Percentiles rank a stretch among this genome's conserved stretches.
Conservation (phyloP, 2,113 vertebrate species). For the Callionymus lyra region DNA sequence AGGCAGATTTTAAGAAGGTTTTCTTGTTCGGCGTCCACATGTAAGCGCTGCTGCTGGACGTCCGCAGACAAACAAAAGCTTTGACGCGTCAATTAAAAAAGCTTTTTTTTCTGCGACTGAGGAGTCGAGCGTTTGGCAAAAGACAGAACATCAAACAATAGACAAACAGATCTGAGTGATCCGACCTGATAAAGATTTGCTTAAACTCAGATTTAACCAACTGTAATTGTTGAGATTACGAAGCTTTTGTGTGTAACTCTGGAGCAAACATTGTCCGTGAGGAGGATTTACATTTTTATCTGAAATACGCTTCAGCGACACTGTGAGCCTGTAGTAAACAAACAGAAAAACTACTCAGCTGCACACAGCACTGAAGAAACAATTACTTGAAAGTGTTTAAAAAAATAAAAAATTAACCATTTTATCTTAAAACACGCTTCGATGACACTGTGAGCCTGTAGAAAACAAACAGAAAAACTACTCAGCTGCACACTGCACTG, state of each 20-base stretch:
- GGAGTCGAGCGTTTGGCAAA: no score
- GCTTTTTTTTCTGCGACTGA: no score
- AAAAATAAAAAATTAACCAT: no score
- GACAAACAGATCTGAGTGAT: neutral
- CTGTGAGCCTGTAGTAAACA: no score
- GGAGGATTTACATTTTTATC: slow-evolving; percentile 41
- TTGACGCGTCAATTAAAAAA: slow-evolving; percentile 12
- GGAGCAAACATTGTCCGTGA: slow-evolving; percentile 35
- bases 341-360: no score
- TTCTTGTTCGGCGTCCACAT: slow-evolving; percentile 30
- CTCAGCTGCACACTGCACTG: no score
- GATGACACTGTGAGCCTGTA: no score
- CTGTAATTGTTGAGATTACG: slow-evolving; percentile 56
- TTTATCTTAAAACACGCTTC: no score
- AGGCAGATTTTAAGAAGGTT: slow-evolving; percentile 25
- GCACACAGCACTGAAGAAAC: no score
- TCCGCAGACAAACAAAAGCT: slow-evolving; percentile 19
- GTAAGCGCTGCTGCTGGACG: no score
- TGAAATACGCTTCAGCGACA: neutral
- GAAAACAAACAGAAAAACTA: no score
- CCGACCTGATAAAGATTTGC: slow-evolving; percentile 16
- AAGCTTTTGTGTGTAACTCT: slow-evolving; percentile 41
- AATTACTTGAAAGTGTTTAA: no score
- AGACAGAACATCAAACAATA: neutral
- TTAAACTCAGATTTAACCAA: slow-evolving; percentile 42